phyloP scores from a whole-genome alignment of 2,888 invertebrate genomes.

The Lycia hirtaria region DNA sequence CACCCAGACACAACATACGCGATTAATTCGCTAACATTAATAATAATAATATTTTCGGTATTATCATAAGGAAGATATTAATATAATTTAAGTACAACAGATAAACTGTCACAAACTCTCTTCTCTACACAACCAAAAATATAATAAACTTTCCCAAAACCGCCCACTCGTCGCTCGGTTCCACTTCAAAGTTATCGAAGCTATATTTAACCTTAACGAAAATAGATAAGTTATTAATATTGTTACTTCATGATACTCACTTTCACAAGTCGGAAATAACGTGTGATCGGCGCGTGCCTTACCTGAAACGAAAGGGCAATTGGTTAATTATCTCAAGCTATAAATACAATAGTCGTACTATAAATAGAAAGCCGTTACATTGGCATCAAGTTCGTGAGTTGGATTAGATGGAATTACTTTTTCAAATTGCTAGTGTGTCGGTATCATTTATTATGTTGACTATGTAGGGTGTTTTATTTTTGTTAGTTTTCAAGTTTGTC shows the following conservation, averaged over 20 bases:
- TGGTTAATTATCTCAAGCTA: conserved; percentile 38
- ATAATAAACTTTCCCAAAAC: not conserved
- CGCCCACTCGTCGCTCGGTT: conserved; percentile 1
- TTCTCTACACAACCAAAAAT: not conserved
- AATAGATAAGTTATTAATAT: conserved; percentile 6
- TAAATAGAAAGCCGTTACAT: conserved; percentile 3
- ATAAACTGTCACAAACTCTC: no score
- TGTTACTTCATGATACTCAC: conserved; percentile 12
- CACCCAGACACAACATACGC: no score
- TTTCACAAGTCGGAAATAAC: conserved; percentile 17
- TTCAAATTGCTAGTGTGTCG: not conserved
- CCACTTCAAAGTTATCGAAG: not conserved
- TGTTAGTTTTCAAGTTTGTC: no score
- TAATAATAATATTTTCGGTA: no score
- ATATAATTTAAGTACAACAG: not conserved
- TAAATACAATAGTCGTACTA: conserved; percentile 22
- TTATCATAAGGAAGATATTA: no score
- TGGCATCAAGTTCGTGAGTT: not conserved
- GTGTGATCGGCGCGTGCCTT: conserved; percentile 36
- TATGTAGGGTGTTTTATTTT: no score
- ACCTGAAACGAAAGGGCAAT: conserved; percentile 50
- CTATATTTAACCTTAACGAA: conserved; percentile 1
- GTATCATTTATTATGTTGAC: not conserved
- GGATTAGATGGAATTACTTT: not conserved
- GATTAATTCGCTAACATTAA: no score